Percentiles rank a stretch among this genome's conserved stretches.
Evolutionary conservation across 1,140 invertebrate genomes (phyloP).

Genomic region (Pogonus chalceus): DNA sequence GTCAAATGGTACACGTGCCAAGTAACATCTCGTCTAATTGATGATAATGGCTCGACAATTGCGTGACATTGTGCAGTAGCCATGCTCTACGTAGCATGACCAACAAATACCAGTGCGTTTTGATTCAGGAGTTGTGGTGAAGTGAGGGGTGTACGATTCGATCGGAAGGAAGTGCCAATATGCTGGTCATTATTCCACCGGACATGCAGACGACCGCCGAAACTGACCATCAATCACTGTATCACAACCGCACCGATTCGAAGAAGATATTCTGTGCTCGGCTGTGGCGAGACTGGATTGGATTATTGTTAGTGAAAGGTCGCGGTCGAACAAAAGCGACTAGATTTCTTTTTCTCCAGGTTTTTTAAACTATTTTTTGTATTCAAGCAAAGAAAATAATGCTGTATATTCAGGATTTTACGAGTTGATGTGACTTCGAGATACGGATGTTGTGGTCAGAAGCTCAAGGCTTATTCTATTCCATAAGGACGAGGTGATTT

Average conservation of each 20-base stretch:
- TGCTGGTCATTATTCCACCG: slow-evolving; percentile 1
- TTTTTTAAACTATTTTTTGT: no score
- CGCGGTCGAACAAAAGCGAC: not conserved
- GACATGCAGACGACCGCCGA: not conserved
- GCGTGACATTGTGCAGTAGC: not conserved
- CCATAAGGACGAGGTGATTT: no score
- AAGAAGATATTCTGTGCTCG: not conserved
- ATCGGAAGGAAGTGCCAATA: not conserved
- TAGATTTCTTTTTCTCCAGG: not conserved
- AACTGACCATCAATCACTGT: not conserved
- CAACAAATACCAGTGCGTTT: no score
- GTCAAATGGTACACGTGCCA: not conserved
- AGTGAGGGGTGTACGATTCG: not conserved
- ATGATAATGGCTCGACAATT: not conserved
- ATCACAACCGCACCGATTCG: no score
- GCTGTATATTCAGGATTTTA: no score
- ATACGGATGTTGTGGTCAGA: no score
- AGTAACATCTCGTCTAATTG: not conserved
- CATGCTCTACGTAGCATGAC: not conserved
- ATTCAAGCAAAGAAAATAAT: no score
- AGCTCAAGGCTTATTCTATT: no score
- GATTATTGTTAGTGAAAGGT: no score
- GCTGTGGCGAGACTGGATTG: no score
- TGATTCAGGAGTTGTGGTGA: not conserved
- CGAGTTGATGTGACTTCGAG: no score